Evolutionary conservation across 1,140 invertebrate species (phyloP), one percentile per base, ranked within the genome.

Genomic region (Hyles vespertilio): DNA sequence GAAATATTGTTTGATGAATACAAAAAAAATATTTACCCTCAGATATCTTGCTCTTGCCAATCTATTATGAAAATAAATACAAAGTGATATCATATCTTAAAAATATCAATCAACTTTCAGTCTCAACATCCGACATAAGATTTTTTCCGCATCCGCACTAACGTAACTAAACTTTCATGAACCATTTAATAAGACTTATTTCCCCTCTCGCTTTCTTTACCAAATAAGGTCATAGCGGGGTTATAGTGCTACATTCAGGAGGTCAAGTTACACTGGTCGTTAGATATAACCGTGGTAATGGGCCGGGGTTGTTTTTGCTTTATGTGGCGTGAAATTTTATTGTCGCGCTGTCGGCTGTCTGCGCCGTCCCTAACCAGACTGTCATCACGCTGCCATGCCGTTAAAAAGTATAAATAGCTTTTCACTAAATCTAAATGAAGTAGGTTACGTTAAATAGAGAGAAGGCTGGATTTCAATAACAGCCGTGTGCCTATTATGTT

Each of bases 311-410:
- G 84, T 85, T 87, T 87, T 85, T 85, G 79, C 76, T 87, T 85
- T 85, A 87, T 87, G 84, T 76, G 72, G 74, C 84, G 84, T 87
- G 82, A 84, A 87, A 87, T 87, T 87, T 87, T 85, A 87, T 79
- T 68, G 81, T 73, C 81, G 77, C 70, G 71, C 73, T 63, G 48
- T 49, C 66, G 66, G 32, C 9, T 33, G 50, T 45, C 74, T 72
- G 67, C 69, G 75, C 64, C 72, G 67, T 56, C n/a, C 22, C 10
- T 51, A 40, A 40, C 36, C 36, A 40, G 4, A 40, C 36, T 40
- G 36, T 40, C 36, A 8, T 40, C 36, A 8, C 22, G 8, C 36
- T 40, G 4, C 3, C 11, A 32, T 10, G 8, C 22, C 22, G 22
- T 22, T 22, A 22, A 22, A 22, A 22, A 22, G 22, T 22, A 22